phyloP scores from a whole-genome alignment of 2,113 vertebrate species.

The Furnarius figulus region DNA sequence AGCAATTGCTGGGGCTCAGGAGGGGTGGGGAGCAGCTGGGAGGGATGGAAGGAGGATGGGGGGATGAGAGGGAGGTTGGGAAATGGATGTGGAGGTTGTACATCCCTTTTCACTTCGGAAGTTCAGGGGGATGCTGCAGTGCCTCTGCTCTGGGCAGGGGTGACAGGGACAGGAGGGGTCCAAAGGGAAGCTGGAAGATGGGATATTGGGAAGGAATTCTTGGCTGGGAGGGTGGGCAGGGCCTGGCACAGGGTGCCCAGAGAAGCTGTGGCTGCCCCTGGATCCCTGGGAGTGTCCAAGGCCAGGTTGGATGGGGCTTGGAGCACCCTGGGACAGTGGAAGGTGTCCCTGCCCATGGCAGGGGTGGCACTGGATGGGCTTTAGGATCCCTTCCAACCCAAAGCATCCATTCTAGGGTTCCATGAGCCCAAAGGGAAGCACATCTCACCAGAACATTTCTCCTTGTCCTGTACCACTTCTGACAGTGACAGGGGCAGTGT shows the following conservation, averaged over 20 bases:
- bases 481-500: fast-evolving
- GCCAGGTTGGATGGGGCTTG: background rate
- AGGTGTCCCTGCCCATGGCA: background rate
- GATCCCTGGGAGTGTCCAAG: background rate
- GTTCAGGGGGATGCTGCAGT: background rate
- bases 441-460: background rate
- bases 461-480: background rate
- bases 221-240: background rate
- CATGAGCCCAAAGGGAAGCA: background rate
- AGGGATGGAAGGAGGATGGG: background rate
- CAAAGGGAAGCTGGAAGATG: background rate
- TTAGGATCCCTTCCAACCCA: background rate
- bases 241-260: background rate
- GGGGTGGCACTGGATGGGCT: background rate
- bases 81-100: background rate
- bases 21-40: slow-evolving; percentile 43
- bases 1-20: background rate
- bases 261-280: background rate
- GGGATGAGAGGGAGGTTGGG: background rate
- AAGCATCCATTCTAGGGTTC: background rate
- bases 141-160: background rate
- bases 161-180: fast-evolving
- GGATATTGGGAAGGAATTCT: background rate
- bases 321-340: background rate
- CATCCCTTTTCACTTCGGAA: background rate